Base-by-base conservation (phyloP, 2,113 vertebrate genomes). In the Chloroceryle aenea region DNA sequence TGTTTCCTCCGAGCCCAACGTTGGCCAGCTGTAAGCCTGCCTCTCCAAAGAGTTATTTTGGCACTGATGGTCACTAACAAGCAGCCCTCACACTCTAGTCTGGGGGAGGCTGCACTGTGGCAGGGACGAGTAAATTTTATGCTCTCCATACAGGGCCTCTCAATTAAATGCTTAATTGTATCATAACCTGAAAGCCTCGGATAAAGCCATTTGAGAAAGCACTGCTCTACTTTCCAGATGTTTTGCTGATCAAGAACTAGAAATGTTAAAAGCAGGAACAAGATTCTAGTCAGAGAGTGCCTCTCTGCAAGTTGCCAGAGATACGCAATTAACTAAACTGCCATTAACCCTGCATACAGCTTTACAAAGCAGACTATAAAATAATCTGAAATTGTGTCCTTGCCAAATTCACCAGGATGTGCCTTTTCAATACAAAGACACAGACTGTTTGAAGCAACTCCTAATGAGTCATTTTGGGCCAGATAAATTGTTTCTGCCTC, bases 401-500 rank as follows among this genome's bases (percentile, higher is more conserved):
- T 93, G 85, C 72, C 92, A 93, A 43, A 91, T 83, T 90, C 64
- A 90, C 91, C 53, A 42, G 75, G 87, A 87, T 4, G 3, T 77
- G 85, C 25, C 56, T 95, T 92, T 90, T 93, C 94, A 91, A 97
- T 90, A 87, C 14, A 55, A 87, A 92, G 69, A 72, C 2, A 3
- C 7, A 3, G 6, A 63, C 83, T 90, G 73, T 88, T 96, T 93
- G 76, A 91, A 95, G 81, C 55, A 48, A 47, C 64, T 94, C 64
- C 68, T 90, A 90, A 90, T 94, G 88, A 96, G 80, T 95, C 92
- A 89, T 55, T 95, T 95, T 90, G 80, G 48, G 89, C n/a, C 88
- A 87, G 69, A 61, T 93, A 75, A 90, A 75, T 72, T 90, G n/a
- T 61, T 90, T 81, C 86, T 90, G 83, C 90, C 90, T 89, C 56